phyloP scores from a whole-genome alignment of 2,888 invertebrate species.

The Melieria crassipennis region DNA sequence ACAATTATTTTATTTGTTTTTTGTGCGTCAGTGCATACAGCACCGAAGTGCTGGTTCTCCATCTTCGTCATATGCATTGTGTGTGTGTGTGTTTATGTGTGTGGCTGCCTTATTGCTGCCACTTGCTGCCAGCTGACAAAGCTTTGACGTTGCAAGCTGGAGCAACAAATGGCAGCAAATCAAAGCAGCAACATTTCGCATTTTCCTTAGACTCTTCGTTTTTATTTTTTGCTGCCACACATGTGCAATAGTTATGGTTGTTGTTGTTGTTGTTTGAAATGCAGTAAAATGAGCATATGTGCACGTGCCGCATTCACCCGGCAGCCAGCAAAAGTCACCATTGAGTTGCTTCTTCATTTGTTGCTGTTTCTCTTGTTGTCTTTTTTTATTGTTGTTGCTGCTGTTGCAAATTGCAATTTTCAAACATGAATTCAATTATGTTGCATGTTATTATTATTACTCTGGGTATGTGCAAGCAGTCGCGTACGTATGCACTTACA shows the following conservation, averaged over 20 bases:
- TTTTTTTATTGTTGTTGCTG: slow-evolving; percentile 27
- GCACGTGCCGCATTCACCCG: slow-evolving; percentile 11
- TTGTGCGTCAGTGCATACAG: slow-evolving; percentile 21
- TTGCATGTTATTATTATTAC: slow-evolving; percentile 16
- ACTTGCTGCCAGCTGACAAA: neutral
- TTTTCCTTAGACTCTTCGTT: too few relatives aligned
- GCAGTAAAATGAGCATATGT: neutral
- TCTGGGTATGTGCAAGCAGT: slow-evolving; percentile 8
- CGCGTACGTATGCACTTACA: slow-evolving; percentile 36
- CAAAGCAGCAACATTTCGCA: neutral
- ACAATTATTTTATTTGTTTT: slow-evolving; percentile 34
- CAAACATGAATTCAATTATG: slow-evolving; percentile 30
- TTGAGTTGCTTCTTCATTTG: slow-evolving; percentile 10
- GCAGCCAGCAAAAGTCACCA: too few relatives aligned
- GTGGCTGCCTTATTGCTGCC: too few relatives aligned
- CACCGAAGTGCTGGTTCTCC: neutral
- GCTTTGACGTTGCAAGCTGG: neutral
- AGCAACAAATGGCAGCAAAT: neutral
- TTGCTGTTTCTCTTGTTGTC: slow-evolving; percentile 17
- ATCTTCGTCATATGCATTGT: too few relatives aligned
- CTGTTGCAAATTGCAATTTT: slow-evolving; percentile 45
- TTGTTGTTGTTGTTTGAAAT: neutral
- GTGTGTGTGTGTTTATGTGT: neutral
- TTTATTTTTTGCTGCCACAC: too few relatives aligned
- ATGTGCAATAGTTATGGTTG: neutral